A percentile compares a stretch with the other conserved stretches of the same genome.
phyloP scores from a whole-genome alignment of 2,113 vertebrate species.

The Antennarius striatus region DNA sequence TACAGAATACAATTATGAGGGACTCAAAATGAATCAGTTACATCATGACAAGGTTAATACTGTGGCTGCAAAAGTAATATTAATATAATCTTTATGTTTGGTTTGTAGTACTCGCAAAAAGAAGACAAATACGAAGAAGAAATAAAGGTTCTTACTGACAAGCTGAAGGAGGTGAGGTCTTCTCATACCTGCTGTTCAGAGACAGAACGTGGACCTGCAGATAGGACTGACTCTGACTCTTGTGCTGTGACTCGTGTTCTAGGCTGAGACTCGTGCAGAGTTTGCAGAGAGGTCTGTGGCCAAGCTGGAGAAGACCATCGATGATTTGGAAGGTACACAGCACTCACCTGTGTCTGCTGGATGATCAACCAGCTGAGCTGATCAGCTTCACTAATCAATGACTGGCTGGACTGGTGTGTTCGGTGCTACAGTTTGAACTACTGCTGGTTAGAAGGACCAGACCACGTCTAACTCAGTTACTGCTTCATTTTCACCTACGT shows the following conservation, averaged over 20 bases:
- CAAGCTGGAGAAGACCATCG: constrained; percentile 97
- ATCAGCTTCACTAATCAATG: background rate
- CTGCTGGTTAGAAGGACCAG: background rate
- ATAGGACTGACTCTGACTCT: background rate
- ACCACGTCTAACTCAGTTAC: background rate
- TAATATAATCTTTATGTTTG: constrained; percentile 31
- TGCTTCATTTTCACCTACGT: background rate
- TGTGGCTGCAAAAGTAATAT: background rate
- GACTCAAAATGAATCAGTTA: no score
- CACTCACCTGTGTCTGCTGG: background rate
- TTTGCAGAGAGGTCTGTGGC: constrained; percentile 97
- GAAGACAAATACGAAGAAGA: constrained; percentile 98
- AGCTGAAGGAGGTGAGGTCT: constrained; percentile 92
- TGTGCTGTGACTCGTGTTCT: constrained; percentile 27
- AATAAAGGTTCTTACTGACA: constrained; percentile 94
- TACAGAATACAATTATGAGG: no score
- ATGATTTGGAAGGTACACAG: constrained; percentile 94
- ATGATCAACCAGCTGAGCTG: background rate
- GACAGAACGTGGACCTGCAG: no score
- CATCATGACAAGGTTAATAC: no score
- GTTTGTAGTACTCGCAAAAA: constrained; percentile 91
- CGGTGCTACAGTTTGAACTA: background rate
- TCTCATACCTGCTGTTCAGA: background rate
- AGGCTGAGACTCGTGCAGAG: constrained; percentile 96
- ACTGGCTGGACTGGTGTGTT: background rate